phyloP scores from a whole-genome alignment of 2,797 vertebrate genomes.

The Sciurus vulgaris region DNA sequence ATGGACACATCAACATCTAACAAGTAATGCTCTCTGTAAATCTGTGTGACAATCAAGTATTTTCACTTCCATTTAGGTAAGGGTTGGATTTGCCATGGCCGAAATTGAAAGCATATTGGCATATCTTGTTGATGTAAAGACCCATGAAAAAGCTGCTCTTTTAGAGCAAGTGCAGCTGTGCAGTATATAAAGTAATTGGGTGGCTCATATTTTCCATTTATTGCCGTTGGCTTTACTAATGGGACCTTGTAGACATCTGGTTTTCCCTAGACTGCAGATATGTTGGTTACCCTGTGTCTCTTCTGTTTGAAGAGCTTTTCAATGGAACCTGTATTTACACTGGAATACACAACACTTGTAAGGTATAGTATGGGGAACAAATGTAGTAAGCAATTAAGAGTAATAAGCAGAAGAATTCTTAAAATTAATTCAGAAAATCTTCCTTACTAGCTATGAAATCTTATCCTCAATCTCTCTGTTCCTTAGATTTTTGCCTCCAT shows the following conservation, averaged over 20 bases:
- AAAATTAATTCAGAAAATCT: slow-evolving; percentile 9
- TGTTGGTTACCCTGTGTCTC: too few species aligned
- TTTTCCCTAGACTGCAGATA: too few species aligned
- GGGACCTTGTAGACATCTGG: too few species aligned
- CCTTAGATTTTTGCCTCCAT: background rate
- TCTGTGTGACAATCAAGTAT: background rate
- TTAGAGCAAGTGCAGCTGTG: slow-evolving; percentile 34
- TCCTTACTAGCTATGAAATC: background rate
- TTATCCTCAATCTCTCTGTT: background rate
- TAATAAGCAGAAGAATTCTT: background rate
- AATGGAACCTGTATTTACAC: background rate
- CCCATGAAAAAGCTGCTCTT: background rate
- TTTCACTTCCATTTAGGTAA: slow-evolving; percentile 50
- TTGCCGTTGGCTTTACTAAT: background rate
- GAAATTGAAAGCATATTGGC: slow-evolving; percentile 43
- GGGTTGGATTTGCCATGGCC: background rate
- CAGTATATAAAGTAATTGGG: background rate
- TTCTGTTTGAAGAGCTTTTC: slow-evolving; percentile 1
- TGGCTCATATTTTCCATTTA: slow-evolving; percentile 26
- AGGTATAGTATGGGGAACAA: background rate
- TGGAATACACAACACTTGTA: background rate
- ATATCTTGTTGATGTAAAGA: slow-evolving; percentile 31
- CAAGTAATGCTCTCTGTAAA: slow-evolving; percentile 52
- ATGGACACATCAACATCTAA: background rate
- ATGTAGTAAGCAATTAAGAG: background rate